phyloP scores from a whole-genome alignment of 2,797 vertebrate genomes.

The Hydrolagus colliei region DNA sequence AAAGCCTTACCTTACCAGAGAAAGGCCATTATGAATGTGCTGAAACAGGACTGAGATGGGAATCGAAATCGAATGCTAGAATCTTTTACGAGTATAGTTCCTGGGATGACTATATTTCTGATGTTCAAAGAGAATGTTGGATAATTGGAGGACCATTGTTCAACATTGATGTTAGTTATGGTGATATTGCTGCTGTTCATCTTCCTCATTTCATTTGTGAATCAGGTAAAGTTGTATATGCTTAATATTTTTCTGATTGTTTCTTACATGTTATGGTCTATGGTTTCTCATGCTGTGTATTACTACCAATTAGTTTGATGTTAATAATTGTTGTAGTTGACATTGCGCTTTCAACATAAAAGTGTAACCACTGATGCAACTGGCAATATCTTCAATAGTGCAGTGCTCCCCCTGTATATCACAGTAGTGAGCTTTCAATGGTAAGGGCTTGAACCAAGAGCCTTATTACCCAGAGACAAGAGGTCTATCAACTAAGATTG shows the following conservation, averaged over 20 bases:
- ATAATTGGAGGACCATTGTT: slow-evolving; percentile 25
- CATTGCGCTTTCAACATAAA: background rate
- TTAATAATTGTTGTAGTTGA: background rate
- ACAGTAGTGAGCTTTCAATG: no score
- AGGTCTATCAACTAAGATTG: no score
- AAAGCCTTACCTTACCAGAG: slow-evolving; percentile 13
- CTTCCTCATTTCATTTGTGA: slow-evolving; percentile 31
- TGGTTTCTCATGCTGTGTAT: background rate
- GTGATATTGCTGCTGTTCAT: slow-evolving; percentile 4
- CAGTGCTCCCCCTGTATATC: no score
- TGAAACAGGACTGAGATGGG: slow-evolving; percentile 17
- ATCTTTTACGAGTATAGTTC: slow-evolving; percentile 20
- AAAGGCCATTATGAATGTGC: slow-evolving; percentile 28
- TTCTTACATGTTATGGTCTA: no score
- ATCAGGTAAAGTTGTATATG: background rate
- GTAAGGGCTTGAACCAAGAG: no score
- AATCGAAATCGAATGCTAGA: background rate
- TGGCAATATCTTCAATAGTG: no score
- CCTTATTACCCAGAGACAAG: no score
- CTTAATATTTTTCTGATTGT: background rate
- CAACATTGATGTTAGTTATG: background rate
- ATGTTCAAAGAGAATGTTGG: slow-evolving; percentile 15
- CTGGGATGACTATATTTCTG: slow-evolving; percentile 25
- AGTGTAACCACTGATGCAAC: background rate
- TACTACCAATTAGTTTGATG: background rate